Percentiles rank a stretch among this genome's conserved stretches.
Evolutionary conservation across 2,888 invertebrate genomes (phyloP).

Genomic region (Mimachlamys varia): DNA sequence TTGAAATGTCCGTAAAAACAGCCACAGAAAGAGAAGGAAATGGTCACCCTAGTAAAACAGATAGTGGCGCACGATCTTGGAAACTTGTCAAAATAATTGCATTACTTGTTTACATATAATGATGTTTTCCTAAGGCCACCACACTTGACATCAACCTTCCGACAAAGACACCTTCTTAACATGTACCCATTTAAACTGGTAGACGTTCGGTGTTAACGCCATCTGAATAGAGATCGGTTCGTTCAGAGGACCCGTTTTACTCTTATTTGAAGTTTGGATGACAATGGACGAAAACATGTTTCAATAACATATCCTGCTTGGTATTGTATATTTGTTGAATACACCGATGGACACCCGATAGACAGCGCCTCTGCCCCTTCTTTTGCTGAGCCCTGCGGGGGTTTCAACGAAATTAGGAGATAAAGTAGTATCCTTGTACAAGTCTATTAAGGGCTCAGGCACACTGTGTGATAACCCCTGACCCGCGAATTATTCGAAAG

Average conservation of each 20-base stretch:
- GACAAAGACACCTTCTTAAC: neutral
- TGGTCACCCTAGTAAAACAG: neutral
- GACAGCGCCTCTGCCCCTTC: neutral
- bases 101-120: constrained; percentile 7
- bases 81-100: neutral
- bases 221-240: neutral
- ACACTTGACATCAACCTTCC: neutral
- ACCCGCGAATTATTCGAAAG: neutral
- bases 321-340: constrained; percentile 20
- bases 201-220: neutral
- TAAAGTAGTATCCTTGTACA: neutral
- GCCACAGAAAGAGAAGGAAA: neutral
- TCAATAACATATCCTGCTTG: constrained; percentile 10
- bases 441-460: constrained; percentile 12
- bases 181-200: constrained; percentile 17
- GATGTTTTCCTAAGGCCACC: neutral
- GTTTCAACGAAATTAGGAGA: constrained; percentile 1
- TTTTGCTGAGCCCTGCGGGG: neutral
- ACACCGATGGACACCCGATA: constrained; percentile 29
- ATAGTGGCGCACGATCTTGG: neutral
- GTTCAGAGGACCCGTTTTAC: neutral
- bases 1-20: neutral
- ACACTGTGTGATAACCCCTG: neutral
- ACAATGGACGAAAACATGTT: constrained; percentile 3
- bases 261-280: neutral